Percentiles rank a stretch among this genome's conserved stretches.
phyloP scores from a whole-genome alignment of 2,797 vertebrate genomes.

The Kryptolebias ocellatus region DNA sequence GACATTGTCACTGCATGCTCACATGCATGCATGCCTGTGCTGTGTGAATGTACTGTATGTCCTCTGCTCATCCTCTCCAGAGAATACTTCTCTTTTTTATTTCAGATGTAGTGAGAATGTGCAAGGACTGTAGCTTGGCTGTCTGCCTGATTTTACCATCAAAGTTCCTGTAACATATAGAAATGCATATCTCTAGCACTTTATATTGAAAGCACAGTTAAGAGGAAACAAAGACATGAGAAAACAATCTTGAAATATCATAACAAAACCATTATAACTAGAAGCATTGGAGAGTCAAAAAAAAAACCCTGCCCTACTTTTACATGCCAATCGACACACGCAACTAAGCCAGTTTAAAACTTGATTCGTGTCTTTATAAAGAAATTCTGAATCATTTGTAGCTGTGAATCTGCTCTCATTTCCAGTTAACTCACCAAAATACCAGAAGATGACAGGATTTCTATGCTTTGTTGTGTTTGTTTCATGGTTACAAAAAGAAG shows the following conservation, averaged over 20 bases:
- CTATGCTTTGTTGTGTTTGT: not conserved
- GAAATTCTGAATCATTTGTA: not conserved
- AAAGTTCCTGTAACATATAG: constrained; percentile 50
- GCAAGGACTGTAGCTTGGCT: constrained; percentile 42
- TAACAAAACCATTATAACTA: not conserved
- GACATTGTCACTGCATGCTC: constrained; percentile 54
- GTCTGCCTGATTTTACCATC: constrained; percentile 57
- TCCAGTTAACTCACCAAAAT: not conserved
- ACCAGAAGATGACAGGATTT: not conserved
- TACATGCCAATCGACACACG: not conserved
- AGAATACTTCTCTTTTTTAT: constrained; percentile 46
- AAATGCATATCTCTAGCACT: constrained; percentile 40
- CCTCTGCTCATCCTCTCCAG: constrained; percentile 56
- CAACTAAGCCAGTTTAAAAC: not conserved
- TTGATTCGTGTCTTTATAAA: too few relatives aligned
- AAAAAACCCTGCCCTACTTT: not conserved
- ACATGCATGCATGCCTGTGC: constrained; percentile 31
- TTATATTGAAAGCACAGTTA: constrained; percentile 20
- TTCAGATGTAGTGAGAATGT: constrained; percentile 47
- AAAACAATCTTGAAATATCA: not conserved
- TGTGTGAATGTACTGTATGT: constrained; percentile 27
- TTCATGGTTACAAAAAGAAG: not conserved
- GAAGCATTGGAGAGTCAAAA: not conserved
- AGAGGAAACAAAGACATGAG: constrained; percentile 1
- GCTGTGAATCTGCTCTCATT: not conserved